These are phyloP conservation scores for Hippocampus abdominalis DNA, from an alignment of 2,113 vertebrate genomes.

Conservation along the genomic window DNA sequence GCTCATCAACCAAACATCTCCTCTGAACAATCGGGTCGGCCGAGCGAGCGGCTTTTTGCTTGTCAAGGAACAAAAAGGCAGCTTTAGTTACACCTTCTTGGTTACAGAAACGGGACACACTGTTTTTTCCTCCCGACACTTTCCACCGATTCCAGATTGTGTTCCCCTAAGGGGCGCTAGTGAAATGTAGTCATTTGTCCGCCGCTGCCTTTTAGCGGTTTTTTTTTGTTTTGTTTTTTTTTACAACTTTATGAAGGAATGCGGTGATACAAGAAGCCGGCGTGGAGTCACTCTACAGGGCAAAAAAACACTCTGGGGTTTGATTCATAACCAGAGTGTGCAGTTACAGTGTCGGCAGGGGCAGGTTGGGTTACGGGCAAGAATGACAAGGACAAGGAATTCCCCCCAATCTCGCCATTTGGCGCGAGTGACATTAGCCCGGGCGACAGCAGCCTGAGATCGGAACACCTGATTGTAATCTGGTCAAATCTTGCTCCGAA, in stretches of 20 bases:
- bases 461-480: slow-evolving; percentile 28
- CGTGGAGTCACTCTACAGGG: slow-evolving; percentile 51
- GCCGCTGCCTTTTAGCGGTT: slow-evolving; percentile 57
- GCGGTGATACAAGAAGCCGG: slow-evolving; percentile 55
- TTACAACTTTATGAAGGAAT: slow-evolving; percentile 68
- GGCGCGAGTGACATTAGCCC: slow-evolving; percentile 46
- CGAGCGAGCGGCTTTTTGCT: slow-evolving; percentile 40
- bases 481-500: neutral
- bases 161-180: slow-evolving; percentile 41
- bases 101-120: slow-evolving; percentile 72
- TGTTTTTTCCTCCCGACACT: slow-evolving; percentile 66
- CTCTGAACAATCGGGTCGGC: slow-evolving; percentile 48
- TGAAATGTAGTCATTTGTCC: slow-evolving; percentile 68
- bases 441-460: slow-evolving; percentile 43
- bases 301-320: slow-evolving; percentile 37
- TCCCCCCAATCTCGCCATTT: slow-evolving; percentile 58
- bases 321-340: slow-evolving; percentile 49
- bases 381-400: slow-evolving; percentile 62
- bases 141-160: slow-evolving; percentile 58
- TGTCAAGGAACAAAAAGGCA: slow-evolving; percentile 59
- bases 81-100: slow-evolving; percentile 65
- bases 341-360: slow-evolving; percentile 52
- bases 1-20: slow-evolving; percentile 55
- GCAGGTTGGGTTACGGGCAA: slow-evolving; percentile 54
- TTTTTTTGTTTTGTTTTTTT: slow-evolving; percentile 37